phyloP scores from a whole-genome alignment of 2,888 invertebrate genomes.

The Andrena flavipes region DNA sequence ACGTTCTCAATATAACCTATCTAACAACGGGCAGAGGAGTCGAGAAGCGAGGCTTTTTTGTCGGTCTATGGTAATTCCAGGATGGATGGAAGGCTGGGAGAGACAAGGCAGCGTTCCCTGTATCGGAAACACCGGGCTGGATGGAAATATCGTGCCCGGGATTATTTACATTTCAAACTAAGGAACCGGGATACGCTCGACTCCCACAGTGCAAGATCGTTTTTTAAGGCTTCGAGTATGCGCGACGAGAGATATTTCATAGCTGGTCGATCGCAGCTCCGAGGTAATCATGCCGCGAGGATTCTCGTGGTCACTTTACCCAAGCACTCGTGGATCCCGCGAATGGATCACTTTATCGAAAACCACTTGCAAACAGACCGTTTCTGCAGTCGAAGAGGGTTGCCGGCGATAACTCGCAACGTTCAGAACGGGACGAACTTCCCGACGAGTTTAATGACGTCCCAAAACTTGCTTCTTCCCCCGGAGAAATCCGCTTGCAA shows the following conservation, averaged over 20 bases:
- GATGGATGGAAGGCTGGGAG: conserved; percentile 46
- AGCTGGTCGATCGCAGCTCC: conserved; percentile 9
- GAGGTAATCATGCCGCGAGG: too few relatives aligned
- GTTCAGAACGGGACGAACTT: too few relatives aligned
- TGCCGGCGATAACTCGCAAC: too few relatives aligned
- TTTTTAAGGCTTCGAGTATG: not conserved
- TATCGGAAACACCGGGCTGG: conserved; percentile 35
- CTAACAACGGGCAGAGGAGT: conserved; percentile 20
- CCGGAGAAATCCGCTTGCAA: not conserved
- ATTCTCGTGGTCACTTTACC: too few relatives aligned
- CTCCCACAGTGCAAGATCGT: conserved; percentile 2
- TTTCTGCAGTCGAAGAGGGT: too few relatives aligned
- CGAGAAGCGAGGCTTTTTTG: conserved; percentile 32
- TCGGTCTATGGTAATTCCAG: conserved; percentile 48
- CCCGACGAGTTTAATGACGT: too few relatives aligned
- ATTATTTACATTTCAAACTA: conserved; percentile 60
- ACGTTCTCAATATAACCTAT: not conserved
- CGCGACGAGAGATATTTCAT: conserved; percentile 7
- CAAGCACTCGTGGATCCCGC: too few relatives aligned
- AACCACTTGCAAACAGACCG: not conserved
- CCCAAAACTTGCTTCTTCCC: not conserved
- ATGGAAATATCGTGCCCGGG: conserved; percentile 48
- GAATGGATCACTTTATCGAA: too few relatives aligned
- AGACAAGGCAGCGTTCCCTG: conserved; percentile 32
- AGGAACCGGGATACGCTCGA: not conserved